phyloP scores from a whole-genome alignment of 2,797 vertebrate species.

The Cyclura pinguis region DNA sequence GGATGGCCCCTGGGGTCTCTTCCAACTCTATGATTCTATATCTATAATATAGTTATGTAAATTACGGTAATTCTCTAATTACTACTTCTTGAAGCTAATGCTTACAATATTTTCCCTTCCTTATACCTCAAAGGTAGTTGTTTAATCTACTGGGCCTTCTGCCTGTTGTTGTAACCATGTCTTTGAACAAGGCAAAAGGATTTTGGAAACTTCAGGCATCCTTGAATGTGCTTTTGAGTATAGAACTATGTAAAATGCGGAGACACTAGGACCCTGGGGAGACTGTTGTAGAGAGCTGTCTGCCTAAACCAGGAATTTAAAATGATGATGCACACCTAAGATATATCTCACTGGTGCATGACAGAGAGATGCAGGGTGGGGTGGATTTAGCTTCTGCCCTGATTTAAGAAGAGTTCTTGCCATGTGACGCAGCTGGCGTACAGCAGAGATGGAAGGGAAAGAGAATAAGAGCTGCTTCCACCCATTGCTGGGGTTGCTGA shows the following conservation, averaged over 20 bases:
- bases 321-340: background rate
- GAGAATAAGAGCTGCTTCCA: background rate
- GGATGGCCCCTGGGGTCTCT: too few relatives aligned
- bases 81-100: too few relatives aligned
- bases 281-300: background rate
- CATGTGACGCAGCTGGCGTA: too few relatives aligned
- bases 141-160: background rate
- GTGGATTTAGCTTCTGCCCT: background rate
- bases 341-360: too few relatives aligned
- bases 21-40: too few relatives aligned
- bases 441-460: background rate
- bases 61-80: background rate
- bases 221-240: background rate
- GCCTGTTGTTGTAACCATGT: background rate
- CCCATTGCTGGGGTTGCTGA: too few relatives aligned
- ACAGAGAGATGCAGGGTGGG: background rate
- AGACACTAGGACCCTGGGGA: background rate
- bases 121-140: background rate
- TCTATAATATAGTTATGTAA: too few relatives aligned
- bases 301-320: background rate
- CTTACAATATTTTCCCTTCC: background rate
- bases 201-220: background rate
- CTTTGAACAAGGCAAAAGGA: background rate
- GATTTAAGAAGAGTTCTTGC: background rate
- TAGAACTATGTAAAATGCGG: background rate